Percentiles rank a stretch among this genome's conserved stretches.
phyloP scores from a whole-genome alignment of 2,797 vertebrate species.

The Malurus splendens region DNA sequence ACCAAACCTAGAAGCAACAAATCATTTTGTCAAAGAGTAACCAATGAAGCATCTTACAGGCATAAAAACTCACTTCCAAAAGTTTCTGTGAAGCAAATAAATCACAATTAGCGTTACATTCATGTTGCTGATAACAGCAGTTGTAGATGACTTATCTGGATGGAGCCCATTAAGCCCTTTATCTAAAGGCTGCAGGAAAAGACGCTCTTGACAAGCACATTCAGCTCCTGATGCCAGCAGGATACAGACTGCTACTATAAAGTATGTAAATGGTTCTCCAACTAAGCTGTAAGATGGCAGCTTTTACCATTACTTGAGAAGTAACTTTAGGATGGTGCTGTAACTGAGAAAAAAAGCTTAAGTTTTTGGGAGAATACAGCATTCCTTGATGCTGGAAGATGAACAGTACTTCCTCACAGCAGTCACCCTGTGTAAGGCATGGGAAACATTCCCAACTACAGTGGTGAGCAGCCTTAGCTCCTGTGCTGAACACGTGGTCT shows the following conservation, averaged over 20 bases:
- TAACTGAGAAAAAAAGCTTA: neutral
- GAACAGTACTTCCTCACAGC: fast-evolving
- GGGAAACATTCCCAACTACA: neutral
- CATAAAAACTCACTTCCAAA: neutral
- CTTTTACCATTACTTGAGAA: neutral
- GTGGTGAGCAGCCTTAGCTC: neutral
- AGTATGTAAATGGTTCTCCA: neutral
- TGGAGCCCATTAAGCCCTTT: neutral
- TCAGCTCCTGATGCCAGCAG: neutral
- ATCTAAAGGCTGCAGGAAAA: neutral
- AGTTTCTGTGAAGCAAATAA: neutral
- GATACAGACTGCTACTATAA: neutral
- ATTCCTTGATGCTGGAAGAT: neutral
- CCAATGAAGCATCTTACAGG: neutral
- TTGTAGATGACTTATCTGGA: neutral
- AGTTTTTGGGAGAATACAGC: neutral
- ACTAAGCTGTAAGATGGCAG: neutral
- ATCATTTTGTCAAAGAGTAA: neutral
- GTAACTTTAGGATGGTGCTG: neutral
- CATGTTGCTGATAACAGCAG: neutral
- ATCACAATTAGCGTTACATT: neutral
- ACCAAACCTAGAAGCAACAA: neutral
- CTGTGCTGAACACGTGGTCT: neutral
- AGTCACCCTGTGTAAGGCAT: neutral
- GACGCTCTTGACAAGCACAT: neutral